Percentiles rank a stretch among this genome's conserved stretches.
These are phyloP conservation scores for Paracentrotus lividus DNA, from an alignment of 53 echinoderm and acorn worm species.

Conservation along the genomic window DNA sequence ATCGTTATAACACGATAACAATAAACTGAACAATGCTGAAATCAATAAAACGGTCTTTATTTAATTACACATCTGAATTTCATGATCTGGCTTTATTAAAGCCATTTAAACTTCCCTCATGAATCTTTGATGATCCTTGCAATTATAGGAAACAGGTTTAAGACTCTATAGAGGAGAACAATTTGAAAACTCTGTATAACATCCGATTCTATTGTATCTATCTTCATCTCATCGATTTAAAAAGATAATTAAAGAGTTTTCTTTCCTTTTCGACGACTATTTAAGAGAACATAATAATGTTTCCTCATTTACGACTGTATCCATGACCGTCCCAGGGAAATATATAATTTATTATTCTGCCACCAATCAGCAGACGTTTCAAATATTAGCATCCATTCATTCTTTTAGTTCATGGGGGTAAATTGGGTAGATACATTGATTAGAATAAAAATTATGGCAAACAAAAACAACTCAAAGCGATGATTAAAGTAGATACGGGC, in stretches of 20 bases:
- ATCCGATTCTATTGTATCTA: background rate
- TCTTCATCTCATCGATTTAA: background rate
- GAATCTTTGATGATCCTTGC: background rate
- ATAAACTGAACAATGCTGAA: background rate
- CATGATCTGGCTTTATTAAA: background rate
- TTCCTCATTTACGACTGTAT: background rate
- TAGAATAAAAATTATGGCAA: too few species aligned
- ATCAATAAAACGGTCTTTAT: slow-evolving; percentile 7
- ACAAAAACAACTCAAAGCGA: too few species aligned
- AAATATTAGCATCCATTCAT: too few species aligned
- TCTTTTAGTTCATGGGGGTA: too few species aligned
- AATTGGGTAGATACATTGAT: too few species aligned
- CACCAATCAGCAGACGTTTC: too few species aligned
- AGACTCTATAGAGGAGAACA: background rate
- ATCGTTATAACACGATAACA: background rate
- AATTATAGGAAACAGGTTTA: background rate
- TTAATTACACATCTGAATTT: slow-evolving; percentile 17
- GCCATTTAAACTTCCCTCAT: background rate
- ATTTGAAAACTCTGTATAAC: background rate
- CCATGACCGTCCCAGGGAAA: background rate
- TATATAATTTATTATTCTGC: too few species aligned
- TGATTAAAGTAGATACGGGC: too few species aligned
- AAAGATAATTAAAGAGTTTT: background rate
- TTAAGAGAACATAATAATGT: background rate
- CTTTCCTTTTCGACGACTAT: background rate